Percentiles rank a stretch among this genome's conserved stretches.
Evolutionary conservation across 2,113 vertebrate species (phyloP).

Genomic region (Thamnophis sirtalis): DNA sequence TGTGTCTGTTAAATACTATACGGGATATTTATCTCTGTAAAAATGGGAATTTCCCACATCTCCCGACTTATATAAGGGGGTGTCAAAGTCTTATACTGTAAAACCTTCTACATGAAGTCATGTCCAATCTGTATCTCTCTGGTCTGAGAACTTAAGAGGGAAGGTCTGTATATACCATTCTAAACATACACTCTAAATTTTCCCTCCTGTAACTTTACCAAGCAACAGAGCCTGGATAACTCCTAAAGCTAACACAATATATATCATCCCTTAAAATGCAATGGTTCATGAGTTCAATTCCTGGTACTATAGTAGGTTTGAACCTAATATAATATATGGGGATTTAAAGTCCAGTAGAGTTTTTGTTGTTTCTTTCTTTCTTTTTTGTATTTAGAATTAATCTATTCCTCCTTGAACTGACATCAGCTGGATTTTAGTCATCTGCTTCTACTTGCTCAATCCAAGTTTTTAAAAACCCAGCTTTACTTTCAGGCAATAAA

Average conservation of each 20-base stretch:
- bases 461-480: not conserved
- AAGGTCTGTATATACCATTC: not conserved
- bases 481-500: not conserved
- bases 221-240: not conserved
- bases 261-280: not conserved
- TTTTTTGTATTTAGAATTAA: slow-evolving; percentile 1
- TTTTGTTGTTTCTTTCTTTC: not conserved
- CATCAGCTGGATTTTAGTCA: not conserved
- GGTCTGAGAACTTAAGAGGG: not conserved
- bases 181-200: not conserved
- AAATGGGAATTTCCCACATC: not conserved
- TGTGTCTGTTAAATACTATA: not conserved
- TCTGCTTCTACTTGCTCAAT: slow-evolving; percentile 1
- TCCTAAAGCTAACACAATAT: not conserved
- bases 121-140: not conserved
- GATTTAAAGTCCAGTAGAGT: not conserved
- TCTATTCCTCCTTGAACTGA: not conserved
- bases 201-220: not conserved
- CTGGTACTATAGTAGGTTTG: not conserved
- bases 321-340: not conserved
- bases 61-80: not conserved
- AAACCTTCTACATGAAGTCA: not conserved
- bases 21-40: not conserved
- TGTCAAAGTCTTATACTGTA: not conserved
- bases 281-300: not conserved